Evolutionary conservation across 2,113 vertebrate species (phyloP).

Genomic region (Pungitius pungitius): DNA sequence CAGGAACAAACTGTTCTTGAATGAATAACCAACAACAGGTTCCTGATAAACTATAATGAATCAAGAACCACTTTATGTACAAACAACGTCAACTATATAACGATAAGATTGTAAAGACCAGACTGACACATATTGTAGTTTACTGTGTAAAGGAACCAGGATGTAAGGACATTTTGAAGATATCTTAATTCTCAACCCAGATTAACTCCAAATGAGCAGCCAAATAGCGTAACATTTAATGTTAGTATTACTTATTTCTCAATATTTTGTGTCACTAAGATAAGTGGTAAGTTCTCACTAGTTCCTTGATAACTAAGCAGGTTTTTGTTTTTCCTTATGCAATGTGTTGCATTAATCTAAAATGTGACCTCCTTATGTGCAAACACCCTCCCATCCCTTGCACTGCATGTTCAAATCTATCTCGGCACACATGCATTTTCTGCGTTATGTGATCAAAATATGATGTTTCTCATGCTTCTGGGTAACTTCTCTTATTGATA

Average conservation of each 20-base stretch:
- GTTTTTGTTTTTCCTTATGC: not conserved
- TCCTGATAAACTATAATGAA: not conserved
- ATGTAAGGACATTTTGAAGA: not conserved
- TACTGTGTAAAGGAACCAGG: not conserved
- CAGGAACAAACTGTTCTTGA: not conserved
- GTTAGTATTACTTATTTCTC: not conserved
- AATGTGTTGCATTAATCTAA: not conserved
- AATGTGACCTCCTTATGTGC: not conserved
- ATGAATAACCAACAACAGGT: not conserved
- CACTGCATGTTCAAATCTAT: not conserved
- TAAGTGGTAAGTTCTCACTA: not conserved
- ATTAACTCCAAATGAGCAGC: constrained; percentile 3
- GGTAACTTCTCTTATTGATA: not conserved
- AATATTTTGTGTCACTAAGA: not conserved
- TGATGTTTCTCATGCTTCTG: not conserved
- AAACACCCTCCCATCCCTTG: not conserved
- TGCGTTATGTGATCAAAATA: not conserved
- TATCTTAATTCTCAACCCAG: not conserved
- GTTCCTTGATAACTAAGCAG: not conserved
- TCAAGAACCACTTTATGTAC: not conserved
- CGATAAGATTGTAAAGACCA: not conserved
- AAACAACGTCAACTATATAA: not conserved
- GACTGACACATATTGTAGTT: not conserved
- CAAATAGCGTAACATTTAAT: not conserved
- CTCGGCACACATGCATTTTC: not conserved